phyloP scores from a whole-genome alignment of 2,797 vertebrate species.

The Mionectes olivaceus region DNA sequence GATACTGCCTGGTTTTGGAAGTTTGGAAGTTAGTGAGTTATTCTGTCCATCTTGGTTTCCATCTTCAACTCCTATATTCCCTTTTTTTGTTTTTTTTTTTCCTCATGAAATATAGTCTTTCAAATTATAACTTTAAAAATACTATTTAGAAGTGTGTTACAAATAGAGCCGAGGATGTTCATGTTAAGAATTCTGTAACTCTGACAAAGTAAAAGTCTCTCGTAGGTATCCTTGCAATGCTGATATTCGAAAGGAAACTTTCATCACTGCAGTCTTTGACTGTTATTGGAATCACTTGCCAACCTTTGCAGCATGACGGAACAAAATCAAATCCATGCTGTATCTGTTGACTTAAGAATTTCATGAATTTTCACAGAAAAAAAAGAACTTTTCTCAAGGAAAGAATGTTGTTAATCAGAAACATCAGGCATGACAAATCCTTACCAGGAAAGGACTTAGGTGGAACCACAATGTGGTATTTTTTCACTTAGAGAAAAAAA shows the following conservation, averaged over 20 bases:
- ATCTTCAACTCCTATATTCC: neutral
- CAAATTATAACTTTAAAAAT: neutral
- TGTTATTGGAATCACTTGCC: neutral
- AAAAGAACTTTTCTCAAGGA: slow-evolving; percentile 1
- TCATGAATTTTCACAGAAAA: neutral
- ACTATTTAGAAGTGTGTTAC: neutral
- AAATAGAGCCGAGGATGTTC: neutral
- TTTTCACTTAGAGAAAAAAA: neutral
- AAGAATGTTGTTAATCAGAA: slow-evolving; percentile 51
- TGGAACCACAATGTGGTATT: neutral
- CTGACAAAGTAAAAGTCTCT: neutral
- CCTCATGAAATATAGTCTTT: neutral
- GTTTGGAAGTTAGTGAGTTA: neutral
- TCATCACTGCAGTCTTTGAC: neutral
- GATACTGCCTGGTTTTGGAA: neutral
- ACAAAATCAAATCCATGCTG: slow-evolving; percentile 25
- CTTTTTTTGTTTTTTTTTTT: neutral
- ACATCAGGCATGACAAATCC: slow-evolving; percentile 46
- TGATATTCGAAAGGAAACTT: slow-evolving; percentile 2
- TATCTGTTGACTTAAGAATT: slow-evolving; percentile 5
- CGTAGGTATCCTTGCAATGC: neutral
- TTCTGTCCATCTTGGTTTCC: neutral
- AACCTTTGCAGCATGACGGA: neutral
- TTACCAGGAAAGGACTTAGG: slow-evolving; percentile 38
- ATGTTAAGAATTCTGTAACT: neutral